These are phyloP conservation scores for Acleris emargana DNA, from an alignment of 2,888 invertebrate genomes.

Conservation along the genomic window DNA sequence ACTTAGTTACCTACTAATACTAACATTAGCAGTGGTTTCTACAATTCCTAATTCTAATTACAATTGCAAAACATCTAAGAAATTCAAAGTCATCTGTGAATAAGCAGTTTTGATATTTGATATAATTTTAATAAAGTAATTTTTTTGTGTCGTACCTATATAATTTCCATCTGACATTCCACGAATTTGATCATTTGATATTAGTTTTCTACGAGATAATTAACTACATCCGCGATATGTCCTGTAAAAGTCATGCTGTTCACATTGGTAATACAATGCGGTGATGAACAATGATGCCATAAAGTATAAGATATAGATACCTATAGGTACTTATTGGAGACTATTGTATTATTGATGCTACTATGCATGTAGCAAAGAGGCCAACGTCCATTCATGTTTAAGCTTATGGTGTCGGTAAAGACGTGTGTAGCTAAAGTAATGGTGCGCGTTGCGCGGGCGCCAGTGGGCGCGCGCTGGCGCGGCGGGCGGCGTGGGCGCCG, in stretches of 20 bases:
- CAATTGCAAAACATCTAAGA: too few species aligned
- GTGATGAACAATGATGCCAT: conserved; percentile 21
- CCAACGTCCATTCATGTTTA: conserved; percentile 26
- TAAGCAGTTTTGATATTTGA: conserved; percentile 3
- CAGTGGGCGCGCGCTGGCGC: conserved; percentile 53
- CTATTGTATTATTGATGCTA: conserved; percentile 19
- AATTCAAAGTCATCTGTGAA: too few species aligned
- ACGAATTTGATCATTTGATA: not conserved
- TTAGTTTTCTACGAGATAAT: too few species aligned
- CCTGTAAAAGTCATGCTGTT: too few species aligned
- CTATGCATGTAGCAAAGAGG: conserved; percentile 13
- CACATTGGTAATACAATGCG: conserved; percentile 22
- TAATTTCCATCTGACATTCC: too few species aligned
- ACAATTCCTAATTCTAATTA: too few species aligned
- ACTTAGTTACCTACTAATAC: too few species aligned
- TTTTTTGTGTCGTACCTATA: not conserved
- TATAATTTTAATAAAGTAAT: not conserved
- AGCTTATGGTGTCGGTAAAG: conserved; percentile 29
- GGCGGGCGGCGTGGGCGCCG: conserved; percentile 66
- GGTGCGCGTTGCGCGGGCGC: conserved; percentile 41
- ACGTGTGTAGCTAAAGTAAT: conserved; percentile 33
- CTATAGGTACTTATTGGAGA: conserved; percentile 17
- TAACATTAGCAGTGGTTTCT: too few species aligned
- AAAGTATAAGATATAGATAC: conserved; percentile 8
- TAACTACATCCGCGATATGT: not conserved